Percentiles rank a stretch among this genome's conserved stretches.
Conservation (phyloP, 1,140 invertebrate genomes). For the Paralvinella palmiformis region DNA sequence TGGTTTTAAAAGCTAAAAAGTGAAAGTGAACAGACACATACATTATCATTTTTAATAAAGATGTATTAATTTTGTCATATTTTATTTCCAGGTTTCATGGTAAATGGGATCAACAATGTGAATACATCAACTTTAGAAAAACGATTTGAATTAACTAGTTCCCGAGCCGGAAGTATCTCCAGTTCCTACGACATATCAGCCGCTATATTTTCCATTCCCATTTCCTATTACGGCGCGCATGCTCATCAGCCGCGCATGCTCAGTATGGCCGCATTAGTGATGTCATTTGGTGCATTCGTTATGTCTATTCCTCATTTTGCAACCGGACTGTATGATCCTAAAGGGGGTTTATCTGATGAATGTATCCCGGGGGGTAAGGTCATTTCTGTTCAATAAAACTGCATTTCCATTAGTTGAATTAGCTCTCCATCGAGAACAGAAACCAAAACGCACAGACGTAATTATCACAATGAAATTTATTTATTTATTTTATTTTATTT, state of each 20-base stretch:
- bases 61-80: too few species aligned
- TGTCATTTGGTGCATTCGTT: not conserved
- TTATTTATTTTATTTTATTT: not conserved
- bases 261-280: not conserved
- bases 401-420: too few species aligned
- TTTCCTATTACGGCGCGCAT: not conserved
- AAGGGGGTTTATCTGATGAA: not conserved
- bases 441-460: not conserved
- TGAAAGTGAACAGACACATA: too few species aligned
- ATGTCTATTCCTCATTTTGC: not conserved
- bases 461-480: not conserved
- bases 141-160: conserved; percentile 1
- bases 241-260: not conserved
- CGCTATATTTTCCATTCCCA: not conserved
- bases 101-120: conserved; percentile 9
- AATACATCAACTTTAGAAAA: conserved; percentile 1
- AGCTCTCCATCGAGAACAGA: too few species aligned
- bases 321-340: not conserved
- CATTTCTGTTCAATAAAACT: too few species aligned
- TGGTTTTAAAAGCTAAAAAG: too few species aligned
- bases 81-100: not conserved
- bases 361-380: not conserved
- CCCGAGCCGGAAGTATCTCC: not conserved
- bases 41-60: too few species aligned
- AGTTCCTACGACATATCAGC: conserved; percentile 4